Percentiles rank a stretch among this genome's conserved stretches.
These are phyloP conservation scores for Micrasema longulum DNA, from an alignment of 1,140 invertebrate genomes.

Conservation along the genomic window DNA sequence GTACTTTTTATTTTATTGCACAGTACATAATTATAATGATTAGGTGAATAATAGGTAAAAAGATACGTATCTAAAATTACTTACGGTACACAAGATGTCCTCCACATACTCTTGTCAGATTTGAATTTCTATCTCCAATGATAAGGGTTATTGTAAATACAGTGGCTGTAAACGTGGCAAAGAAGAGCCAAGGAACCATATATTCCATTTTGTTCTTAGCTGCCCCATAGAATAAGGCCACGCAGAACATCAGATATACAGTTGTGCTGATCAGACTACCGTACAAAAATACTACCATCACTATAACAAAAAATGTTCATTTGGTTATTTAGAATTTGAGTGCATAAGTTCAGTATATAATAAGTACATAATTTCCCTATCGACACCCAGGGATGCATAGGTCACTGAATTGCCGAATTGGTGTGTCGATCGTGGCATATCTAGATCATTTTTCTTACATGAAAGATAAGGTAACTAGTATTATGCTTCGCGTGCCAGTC, in stretches of 20 bases:
- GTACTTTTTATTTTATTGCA: too few relatives aligned
- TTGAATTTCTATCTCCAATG: constrained; percentile 46
- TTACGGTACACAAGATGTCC: constrained; percentile 49
- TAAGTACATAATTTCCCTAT: too few relatives aligned
- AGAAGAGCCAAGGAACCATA: constrained; percentile 49
- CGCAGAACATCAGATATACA: constrained; percentile 51
- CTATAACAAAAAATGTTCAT: constrained; percentile 25
- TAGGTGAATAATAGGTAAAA: too few relatives aligned
- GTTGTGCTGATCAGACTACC: constrained; percentile 47
- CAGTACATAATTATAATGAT: too few relatives aligned
- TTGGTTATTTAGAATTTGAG: not conserved
- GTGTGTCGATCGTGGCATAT: too few relatives aligned
- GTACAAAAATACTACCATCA: constrained; percentile 52
- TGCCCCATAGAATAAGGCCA: constrained; percentile 51
- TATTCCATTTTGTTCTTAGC: constrained; percentile 53
- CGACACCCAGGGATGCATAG: too few relatives aligned
- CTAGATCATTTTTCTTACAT: too few relatives aligned
- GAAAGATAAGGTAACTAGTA: too few relatives aligned
- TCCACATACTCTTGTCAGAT: constrained; percentile 43
- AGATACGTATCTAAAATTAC: too few relatives aligned
- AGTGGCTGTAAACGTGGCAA: constrained; percentile 37
- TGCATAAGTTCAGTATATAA: too few relatives aligned
- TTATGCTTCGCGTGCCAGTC: too few relatives aligned
- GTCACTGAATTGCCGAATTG: too few relatives aligned
- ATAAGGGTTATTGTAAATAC: constrained; percentile 39